Base-by-base conservation (phyloP, 2,797 vertebrate species). In the Potorous gilbertii region DNA sequence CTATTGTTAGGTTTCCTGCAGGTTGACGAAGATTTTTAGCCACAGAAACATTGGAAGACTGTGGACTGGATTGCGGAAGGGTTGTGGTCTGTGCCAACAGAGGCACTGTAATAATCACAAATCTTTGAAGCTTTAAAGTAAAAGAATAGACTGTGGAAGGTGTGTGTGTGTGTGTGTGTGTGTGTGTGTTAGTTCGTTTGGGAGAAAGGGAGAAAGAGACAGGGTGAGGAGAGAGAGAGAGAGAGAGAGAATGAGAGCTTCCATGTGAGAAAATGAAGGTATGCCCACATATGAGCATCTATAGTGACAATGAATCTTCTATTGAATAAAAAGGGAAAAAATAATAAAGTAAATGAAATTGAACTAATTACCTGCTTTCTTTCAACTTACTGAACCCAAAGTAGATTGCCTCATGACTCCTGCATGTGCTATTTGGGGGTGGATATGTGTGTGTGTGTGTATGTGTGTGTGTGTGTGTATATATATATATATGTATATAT, bases 301-400 rank as follows among this genome's bases (percentile, higher is more conserved):
- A n/a, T 18, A 40, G 62, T 74, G 16, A 16, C 16, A 74, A 40
- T 40, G 16, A 74, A 74, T 74, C 5, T 40, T 74, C 62, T 74
- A 34, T 29, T 18, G 16, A 40, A 74, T 74, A 16, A 90, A 4
- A 74, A 92, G 91, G 90, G 91, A 40, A 50, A 27, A 96, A 74
- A 66, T 55, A 94, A 52, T 34, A 31, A 90, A 24, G 0, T 55
- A 14, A 50, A 5, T 93, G 91, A 87, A 66, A 66, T 10, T 21
- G 62, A 94, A 14, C 27, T 24, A 46, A 92, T 62, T 56, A 46
- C 14, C 50, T 92, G 5, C 6, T 46, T 91, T 95, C 59, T 93
- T 55, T 54, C 52, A 96, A 59, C 31, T 97, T 50, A 91, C 96
- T 92, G 90, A 92, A 31, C 1, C 59, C 91, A 12, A 62, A 34